A percentile compares a stretch with the other conserved stretches of the same genome.
phyloP scores from a whole-genome alignment of 2,113 vertebrate species.

The Chloroceryle aenea region DNA sequence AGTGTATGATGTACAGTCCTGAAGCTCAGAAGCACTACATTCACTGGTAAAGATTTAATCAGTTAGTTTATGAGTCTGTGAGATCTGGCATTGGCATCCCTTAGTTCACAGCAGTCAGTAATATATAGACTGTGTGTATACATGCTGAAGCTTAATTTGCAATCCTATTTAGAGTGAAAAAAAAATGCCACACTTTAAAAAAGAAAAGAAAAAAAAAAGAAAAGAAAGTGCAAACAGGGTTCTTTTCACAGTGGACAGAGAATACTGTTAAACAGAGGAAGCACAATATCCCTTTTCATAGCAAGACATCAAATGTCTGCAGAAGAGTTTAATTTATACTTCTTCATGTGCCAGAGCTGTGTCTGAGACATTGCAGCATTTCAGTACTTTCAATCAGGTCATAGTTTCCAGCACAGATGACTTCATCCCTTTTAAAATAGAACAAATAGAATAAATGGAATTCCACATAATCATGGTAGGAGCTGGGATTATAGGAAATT shows the following conservation, averaged over 20 bases:
- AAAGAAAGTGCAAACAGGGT: conserved; percentile 66
- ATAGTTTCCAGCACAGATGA: conserved; percentile 79
- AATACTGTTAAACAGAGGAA: conserved; percentile 77
- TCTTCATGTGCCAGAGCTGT: conserved; percentile 73
- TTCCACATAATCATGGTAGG: conserved; percentile 71
- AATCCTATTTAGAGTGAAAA: conserved; percentile 67
- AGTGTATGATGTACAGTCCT: not conserved
- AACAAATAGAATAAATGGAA: conserved; percentile 78
- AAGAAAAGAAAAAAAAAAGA: not conserved
- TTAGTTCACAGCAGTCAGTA: conserved; percentile 54
- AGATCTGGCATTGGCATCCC: conserved; percentile 53
- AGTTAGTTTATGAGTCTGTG: conserved; percentile 8
- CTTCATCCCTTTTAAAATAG: conserved; percentile 80
- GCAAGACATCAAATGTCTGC: conserved; percentile 78
- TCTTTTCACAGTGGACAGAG: conserved; percentile 78
- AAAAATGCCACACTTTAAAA: conserved; percentile 68
- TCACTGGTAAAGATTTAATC: not conserved
- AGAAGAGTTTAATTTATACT: conserved; percentile 81
- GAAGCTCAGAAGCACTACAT: not conserved
- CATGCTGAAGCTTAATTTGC: conserved; percentile 68
- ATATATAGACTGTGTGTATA: conserved; percentile 42
- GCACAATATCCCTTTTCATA: conserved; percentile 81
- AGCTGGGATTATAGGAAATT: conserved; percentile 75
- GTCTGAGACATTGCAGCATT: conserved; percentile 75
- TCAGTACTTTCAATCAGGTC: conserved; percentile 74